Evolutionary conservation across 2,797 vertebrate species (phyloP).

Genomic region (Aulostomus chinensis): DNA sequence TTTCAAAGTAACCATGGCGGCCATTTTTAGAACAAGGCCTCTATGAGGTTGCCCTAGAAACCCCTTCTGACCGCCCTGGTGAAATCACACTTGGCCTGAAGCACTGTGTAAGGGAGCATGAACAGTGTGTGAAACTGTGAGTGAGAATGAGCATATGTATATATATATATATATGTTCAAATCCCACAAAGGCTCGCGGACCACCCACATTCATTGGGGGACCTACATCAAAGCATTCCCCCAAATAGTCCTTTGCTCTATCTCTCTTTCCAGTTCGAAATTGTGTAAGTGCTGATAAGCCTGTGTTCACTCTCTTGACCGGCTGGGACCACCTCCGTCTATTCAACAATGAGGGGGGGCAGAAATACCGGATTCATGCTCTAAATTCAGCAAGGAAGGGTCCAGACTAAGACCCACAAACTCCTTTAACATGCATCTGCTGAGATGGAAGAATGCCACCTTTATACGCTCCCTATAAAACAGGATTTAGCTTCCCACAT

Average conservation of each 20-base stretch:
- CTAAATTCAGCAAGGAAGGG: slow-evolving; percentile 43
- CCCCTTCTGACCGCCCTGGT: slow-evolving; percentile 75
- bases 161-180: slow-evolving; percentile 40
- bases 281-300: slow-evolving; percentile 60
- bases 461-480: slow-evolving; percentile 58
- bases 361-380: slow-evolving; percentile 47
- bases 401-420: slow-evolving; percentile 18
- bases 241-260: slow-evolving; percentile 34
- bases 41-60: slow-evolving; percentile 81
- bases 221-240: slow-evolving; percentile 66
- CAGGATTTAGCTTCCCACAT: slow-evolving; percentile 60
- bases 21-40: slow-evolving; percentile 81
- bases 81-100: slow-evolving; percentile 76
- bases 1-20: slow-evolving; percentile 80
- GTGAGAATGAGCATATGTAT: slow-evolving; percentile 44
- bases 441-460: slow-evolving; percentile 46
- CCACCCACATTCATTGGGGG: slow-evolving; percentile 65
- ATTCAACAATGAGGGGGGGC: slow-evolving; percentile 47
- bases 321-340: slow-evolving; percentile 45
- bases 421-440: slow-evolving; percentile 42
- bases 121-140: slow-evolving; percentile 51
- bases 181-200: slow-evolving; percentile 52
- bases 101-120: slow-evolving; percentile 44
- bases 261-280: slow-evolving; percentile 46
- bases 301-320: slow-evolving; percentile 42